These are phyloP conservation scores for Euplexia lucipara DNA, from an alignment of 2,888 invertebrate genomes.

Conservation along the genomic window DNA sequence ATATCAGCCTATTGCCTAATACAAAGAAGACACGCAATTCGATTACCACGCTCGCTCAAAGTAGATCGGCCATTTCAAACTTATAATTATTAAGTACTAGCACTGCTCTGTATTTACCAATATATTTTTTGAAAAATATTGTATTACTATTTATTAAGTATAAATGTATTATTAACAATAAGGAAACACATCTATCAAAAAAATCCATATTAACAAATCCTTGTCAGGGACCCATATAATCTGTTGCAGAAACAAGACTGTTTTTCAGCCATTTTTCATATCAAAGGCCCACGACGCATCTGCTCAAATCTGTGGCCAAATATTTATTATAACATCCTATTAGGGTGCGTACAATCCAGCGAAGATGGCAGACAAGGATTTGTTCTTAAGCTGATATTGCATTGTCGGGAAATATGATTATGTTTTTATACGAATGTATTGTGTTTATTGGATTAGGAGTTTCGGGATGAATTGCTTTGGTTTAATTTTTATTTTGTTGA, in stretches of 20 bases:
- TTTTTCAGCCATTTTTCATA: conserved; percentile 67
- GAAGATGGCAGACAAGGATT: conserved; percentile 53
- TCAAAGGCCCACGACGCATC: conserved; percentile 76
- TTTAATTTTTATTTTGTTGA: conserved; percentile 28
- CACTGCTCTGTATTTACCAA: too few species aligned
- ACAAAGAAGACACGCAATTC: too few species aligned
- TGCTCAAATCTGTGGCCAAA: conserved; percentile 80
- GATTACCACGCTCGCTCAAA: too few species aligned
- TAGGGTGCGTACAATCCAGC: conserved; percentile 64
- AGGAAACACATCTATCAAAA: not conserved
- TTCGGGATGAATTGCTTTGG: conserved; percentile 25
- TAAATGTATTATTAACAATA: not conserved
- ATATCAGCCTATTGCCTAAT: too few species aligned
- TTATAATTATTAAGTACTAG: too few species aligned
- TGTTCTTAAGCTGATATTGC: conserved; percentile 58
- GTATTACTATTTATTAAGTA: too few species aligned
- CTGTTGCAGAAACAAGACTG: conserved; percentile 63
- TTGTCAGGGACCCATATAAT: conserved; percentile 51
- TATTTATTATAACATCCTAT: conserved; percentile 76
- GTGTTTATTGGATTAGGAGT: conserved; percentile 28
- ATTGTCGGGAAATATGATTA: conserved; percentile 58
- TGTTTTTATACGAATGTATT: conserved; percentile 45
- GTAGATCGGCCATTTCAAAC: too few species aligned
- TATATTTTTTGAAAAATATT: too few species aligned
- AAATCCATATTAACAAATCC: conserved; percentile 3